A percentile compares a stretch with the other conserved stretches of the same genome.
Conservation (phyloP, 30 jellyfish, hydroid and myxozoan genomes). For the Turritopsis rubra region DNA sequence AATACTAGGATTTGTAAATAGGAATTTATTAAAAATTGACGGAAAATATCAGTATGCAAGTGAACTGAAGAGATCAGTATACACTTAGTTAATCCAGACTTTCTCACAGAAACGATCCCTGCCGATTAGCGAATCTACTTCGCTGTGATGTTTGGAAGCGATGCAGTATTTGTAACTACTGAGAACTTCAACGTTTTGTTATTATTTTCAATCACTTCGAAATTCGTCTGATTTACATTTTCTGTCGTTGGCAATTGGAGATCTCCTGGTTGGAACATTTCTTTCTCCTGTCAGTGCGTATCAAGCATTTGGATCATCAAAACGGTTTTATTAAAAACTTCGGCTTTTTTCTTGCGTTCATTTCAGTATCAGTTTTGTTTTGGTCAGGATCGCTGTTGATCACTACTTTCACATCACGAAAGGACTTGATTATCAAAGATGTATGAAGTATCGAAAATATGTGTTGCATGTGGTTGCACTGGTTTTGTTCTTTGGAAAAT, state of each 20-base stretch:
- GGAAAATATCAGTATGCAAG: background rate
- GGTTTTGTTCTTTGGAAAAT: background rate
- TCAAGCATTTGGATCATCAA: background rate
- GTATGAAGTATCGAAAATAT: background rate
- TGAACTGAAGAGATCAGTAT: background rate
- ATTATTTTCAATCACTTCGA: background rate
- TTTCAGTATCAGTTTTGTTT: background rate
- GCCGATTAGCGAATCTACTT: background rate
- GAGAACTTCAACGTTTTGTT: background rate
- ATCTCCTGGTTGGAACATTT: background rate
- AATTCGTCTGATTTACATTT: background rate
- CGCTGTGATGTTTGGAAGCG: background rate
- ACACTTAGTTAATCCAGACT: too few species aligned
- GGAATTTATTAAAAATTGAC: background rate
- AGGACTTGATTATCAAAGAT: background rate
- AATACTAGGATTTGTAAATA: constrained; percentile 56
- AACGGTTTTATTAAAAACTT: background rate
- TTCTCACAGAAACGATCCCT: too few species aligned
- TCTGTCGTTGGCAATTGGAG: background rate
- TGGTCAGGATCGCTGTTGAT: background rate
- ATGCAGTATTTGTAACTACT: background rate
- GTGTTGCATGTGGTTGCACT: background rate
- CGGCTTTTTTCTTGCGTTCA: background rate
- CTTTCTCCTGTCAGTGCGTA: background rate
- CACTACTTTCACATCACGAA: background rate